Percentiles rank a stretch among this genome's conserved stretches.
These are phyloP conservation scores for Lumbricus terrestris DNA, from an alignment of 2,888 invertebrate species.

Conservation along the genomic window DNA sequence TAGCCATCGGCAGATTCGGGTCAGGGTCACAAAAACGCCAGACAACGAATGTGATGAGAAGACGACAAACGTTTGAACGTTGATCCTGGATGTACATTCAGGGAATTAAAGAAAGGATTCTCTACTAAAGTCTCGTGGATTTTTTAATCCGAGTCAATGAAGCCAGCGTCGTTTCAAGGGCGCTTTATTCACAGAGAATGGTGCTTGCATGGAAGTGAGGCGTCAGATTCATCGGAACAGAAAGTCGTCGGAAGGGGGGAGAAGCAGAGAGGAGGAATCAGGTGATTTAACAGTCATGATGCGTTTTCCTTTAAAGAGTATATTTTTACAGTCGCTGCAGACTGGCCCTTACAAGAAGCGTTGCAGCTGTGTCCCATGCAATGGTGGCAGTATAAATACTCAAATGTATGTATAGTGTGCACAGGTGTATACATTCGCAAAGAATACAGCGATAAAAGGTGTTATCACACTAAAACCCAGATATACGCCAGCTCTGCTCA, in stretches of 20 bases:
- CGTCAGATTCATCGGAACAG: not conserved
- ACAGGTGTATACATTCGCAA: not conserved
- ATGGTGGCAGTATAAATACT: not conserved
- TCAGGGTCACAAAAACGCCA: not conserved
- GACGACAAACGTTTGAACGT: not conserved
- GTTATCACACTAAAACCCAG: not conserved
- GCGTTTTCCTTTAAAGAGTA: too few species aligned
- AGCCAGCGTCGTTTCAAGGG: not conserved
- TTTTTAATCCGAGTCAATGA: not conserved
- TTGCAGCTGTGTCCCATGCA: not conserved
- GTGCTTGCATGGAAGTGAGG: not conserved
- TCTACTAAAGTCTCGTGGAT: not conserved
- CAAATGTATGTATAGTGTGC: not conserved
- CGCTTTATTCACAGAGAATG: not conserved
- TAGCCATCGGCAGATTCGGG: not conserved
- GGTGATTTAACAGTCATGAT: too few species aligned
- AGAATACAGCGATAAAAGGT: not conserved
- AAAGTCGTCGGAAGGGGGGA: too few species aligned
- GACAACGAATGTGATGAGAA: not conserved
- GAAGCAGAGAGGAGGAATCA: too few species aligned
- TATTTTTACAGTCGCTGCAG: too few species aligned
- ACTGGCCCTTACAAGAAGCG: not conserved
- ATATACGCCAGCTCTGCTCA: not conserved
- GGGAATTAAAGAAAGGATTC: not conserved
- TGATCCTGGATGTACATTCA: not conserved